phyloP scores from a whole-genome alignment of 2,888 invertebrate species.

The Shargacucullia verbasci region DNA sequence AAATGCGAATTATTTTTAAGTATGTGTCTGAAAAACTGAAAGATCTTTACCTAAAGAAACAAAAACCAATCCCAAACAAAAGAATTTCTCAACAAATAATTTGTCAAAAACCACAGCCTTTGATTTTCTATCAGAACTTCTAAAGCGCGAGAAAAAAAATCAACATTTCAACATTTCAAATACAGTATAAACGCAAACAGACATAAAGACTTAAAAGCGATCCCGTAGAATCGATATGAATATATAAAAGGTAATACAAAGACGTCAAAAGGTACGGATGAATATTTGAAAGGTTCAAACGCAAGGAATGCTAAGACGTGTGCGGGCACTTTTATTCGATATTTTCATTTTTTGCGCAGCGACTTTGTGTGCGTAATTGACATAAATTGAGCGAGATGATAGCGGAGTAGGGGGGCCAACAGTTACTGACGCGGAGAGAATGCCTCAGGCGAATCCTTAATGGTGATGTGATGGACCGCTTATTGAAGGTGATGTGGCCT shows the following conservation, averaged over 20 bases:
- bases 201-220: slow-evolving; percentile 58
- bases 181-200: slow-evolving; percentile 37
- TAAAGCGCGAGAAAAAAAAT: slow-evolving; percentile 39
- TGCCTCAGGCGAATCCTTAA: slow-evolving; percentile 40
- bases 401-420: slow-evolving; percentile 43
- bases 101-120: slow-evolving; percentile 27
- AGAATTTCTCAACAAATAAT: slow-evolving; percentile 23
- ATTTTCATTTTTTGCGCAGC: slow-evolving; percentile 58
- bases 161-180: slow-evolving; percentile 47
- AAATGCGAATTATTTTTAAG: no score
- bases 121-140: slow-evolving; percentile 23
- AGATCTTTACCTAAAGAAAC: background rate
- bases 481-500: slow-evolving; percentile 41
- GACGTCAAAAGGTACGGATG: slow-evolving; percentile 66
- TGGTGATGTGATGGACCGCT: slow-evolving; percentile 46
- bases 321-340: slow-evolving; percentile 60
- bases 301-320: slow-evolving; percentile 52
- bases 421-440: slow-evolving; percentile 14
- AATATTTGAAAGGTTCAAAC: slow-evolving; percentile 69
- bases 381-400: slow-evolving; percentile 66
- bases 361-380: slow-evolving; percentile 64
- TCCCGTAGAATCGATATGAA: slow-evolving; percentile 54
- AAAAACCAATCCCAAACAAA: slow-evolving; percentile 14
- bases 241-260: slow-evolving; percentile 65
- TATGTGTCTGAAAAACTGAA: no score